These are phyloP conservation scores for Melanaphis sacchari DNA, from an alignment of 1,140 invertebrate genomes.

Conservation along the genomic window DNA sequence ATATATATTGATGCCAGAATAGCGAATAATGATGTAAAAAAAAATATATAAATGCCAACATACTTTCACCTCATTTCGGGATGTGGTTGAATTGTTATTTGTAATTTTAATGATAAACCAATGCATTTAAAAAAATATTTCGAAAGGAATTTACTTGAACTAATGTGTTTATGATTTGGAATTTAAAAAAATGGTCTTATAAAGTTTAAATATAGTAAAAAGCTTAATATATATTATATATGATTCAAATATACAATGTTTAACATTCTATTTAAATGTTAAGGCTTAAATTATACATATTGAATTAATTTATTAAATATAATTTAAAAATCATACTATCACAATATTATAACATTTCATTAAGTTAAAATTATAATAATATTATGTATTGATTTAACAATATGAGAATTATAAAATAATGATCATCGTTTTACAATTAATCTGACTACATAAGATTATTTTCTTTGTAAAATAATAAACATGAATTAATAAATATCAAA, in stretches of 20 bases:
- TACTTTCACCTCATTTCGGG: neutral
- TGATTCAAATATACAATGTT: neutral
- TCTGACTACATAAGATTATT: neutral
- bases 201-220: neutral
- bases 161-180: neutral
- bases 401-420: neutral
- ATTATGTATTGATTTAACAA: neutral
- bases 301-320: neutral
- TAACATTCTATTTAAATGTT: neutral
- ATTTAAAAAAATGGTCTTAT: neutral
- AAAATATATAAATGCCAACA: neutral
- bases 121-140: neutral
- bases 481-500: neutral
- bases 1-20: neutral
- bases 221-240: neutral
- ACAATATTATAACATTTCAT: neutral
- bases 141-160: neutral
- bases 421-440: neutral
- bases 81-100: neutral
- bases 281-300: neutral
- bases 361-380: neutral
- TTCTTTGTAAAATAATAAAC: neutral
- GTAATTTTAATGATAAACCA: neutral
- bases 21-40: neutral
- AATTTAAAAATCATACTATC: neutral